Conservation (phyloP, 2,888 invertebrate species). For the Lordiphosa fenestrarum region DNA sequence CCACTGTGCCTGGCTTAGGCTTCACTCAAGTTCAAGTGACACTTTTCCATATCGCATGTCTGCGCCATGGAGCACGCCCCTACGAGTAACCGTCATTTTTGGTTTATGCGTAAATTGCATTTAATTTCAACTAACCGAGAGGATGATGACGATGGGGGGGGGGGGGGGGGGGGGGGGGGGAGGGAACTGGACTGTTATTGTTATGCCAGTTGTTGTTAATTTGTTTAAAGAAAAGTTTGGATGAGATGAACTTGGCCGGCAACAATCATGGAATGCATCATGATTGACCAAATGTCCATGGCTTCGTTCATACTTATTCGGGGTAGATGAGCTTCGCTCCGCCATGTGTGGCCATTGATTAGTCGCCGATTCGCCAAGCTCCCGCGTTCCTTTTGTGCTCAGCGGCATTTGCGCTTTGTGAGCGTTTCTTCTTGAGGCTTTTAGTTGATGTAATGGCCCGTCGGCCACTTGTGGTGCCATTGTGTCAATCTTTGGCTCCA, state of each 20-base stretch:
- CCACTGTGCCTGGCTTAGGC: slow-evolving; percentile 39
- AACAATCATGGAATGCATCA: too few species aligned
- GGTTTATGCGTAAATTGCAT: slow-evolving; percentile 63
- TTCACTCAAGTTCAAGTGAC: slow-evolving; percentile 66
- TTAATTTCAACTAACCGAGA: slow-evolving; percentile 49
- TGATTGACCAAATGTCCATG: too few species aligned
- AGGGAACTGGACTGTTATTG: too few species aligned
- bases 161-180: too few species aligned
- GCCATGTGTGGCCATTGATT: too few species aligned
- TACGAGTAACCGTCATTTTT: slow-evolving; percentile 8
- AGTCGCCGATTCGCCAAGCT: too few species aligned
- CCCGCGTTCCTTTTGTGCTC: too few species aligned
- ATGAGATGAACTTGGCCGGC: too few species aligned
- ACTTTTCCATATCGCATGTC: slow-evolving; percentile 67
- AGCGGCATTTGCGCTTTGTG: neutral
- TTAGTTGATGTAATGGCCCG: slow-evolving; percentile 37
- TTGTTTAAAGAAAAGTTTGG: too few species aligned
- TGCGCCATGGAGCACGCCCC: slow-evolving; percentile 14
- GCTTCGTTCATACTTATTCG: too few species aligned
- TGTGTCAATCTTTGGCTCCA: slow-evolving; percentile 9
- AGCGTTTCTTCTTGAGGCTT: slow-evolving; percentile 9
- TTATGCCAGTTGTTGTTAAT: slow-evolving; percentile 11
- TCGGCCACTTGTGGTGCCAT: slow-evolving; percentile 15
- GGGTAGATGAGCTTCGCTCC: too few species aligned
- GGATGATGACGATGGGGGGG: too few species aligned